Base-by-base conservation (phyloP, 2,113 vertebrate species). In the Abramis brama region DNA sequence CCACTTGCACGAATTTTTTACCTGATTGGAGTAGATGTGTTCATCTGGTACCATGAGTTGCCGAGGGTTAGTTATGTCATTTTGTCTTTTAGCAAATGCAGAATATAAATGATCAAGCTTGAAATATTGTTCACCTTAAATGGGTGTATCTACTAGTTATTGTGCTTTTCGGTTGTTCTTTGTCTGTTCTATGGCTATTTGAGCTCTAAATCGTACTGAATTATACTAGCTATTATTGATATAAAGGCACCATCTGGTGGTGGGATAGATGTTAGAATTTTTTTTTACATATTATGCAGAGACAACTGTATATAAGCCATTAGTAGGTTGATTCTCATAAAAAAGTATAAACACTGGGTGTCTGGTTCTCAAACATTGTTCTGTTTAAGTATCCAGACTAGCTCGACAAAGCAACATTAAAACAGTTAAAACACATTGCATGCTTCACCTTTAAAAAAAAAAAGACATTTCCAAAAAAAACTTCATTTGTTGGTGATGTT, bases 11-110 rank as follows among this genome's bases (percentile, higher is more conserved):
- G 98, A 83, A 93, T 99, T 33, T 97, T 99, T 93, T 97, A 96
- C 1, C 96, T 99, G 27, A 97, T 99, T 45, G 98, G 98, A 8
- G 97, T 99, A 11, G 97, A 99, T 0, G 97, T 99, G 87, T 97
- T 98, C 94, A 94, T 92, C 94, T 99, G 98, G 98, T 98, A 99
- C 93, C 96, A 98, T 19, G 96, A 98, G 91, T 92, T 99, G 81
- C 98, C 98, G 83, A 93, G 97, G 95, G 98, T 99, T 88, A 95
- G 97, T 30, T 7, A 0, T 5, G 17, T 8, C 9, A 39, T 50
- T 82, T 50, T 11, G 8, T 70, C 6, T 55, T 52, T 70, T 13
- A 82, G 25, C 2, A 45, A 33, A 81, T 60, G 36, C 33, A 19
- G 23, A 64, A 6, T 45, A 62, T 64, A 66, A 66, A 66, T 17